Base-by-base conservation (phyloP, 2,888 invertebrate genomes). In the Tenthredo notha region DNA sequence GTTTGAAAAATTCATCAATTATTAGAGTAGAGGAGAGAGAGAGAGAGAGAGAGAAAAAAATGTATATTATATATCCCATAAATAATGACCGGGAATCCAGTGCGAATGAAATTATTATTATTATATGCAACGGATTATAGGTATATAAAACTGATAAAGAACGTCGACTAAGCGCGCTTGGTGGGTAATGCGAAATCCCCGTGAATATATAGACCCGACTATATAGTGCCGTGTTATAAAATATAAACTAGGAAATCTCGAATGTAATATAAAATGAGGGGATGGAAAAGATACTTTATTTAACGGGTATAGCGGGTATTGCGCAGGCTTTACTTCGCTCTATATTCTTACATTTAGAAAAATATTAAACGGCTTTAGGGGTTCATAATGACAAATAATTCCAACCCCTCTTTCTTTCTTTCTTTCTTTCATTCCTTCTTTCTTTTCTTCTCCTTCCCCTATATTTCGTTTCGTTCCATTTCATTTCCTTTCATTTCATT, bases 221-320 rank as follows among this genome's bases (percentile, higher is more conserved):
- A 61, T 25, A 0, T 25, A 12, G 61, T 7, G 3, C 25, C 25
- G 61, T 10, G 61, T 61, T 61, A 25, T 61, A 61, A 61, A 61
- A 61, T 61, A 61, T 61, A 61, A 61, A 61, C 61, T 61, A 61
- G 61, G 25, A 61, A 61, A 61, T 61, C 61, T 61, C 61, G 61
- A 61, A 61, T 61, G 61, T 61, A 61, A 61, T 61, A 61, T 61
- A 61, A 72, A 72, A 72, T n/a, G 70, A 72, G 70, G 70, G 70
- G 70, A 40, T 72, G 70, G 40, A 40, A n/a, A 21, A 72, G 40
- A 72, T 72, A 72, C 70, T 72, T 72, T 72, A 72, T 72, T 72
- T 72, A 72, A 72, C 40, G 70, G 70, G 37, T n/a, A 7, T n/a
- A 1, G 70, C 40, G 70, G 70, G 70, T 72, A 72, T 72, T 40